These are phyloP conservation scores for Synergus gifuensis DNA, from an alignment of 2,888 invertebrate species.

Conservation along the genomic window DNA sequence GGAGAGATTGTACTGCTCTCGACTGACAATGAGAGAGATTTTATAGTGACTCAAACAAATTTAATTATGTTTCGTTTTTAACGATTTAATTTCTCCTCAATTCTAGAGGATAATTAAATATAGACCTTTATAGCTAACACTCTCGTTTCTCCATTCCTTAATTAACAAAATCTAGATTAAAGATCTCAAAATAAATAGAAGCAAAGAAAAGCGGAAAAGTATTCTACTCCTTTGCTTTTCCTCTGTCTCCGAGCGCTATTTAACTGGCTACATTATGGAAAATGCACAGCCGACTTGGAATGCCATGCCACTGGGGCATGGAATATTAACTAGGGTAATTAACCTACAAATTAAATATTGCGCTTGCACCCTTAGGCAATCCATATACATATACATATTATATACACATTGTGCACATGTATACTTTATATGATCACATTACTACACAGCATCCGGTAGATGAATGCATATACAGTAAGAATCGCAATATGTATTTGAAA, in stretches of 20 bases:
- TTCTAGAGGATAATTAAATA: constrained; percentile 1
- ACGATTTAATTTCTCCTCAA: constrained; percentile 1
- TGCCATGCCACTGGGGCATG: constrained; percentile 53
- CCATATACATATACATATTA: not conserved
- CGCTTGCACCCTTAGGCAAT: constrained; percentile 45
- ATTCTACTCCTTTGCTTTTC: not conserved
- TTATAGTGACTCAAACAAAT: too few species aligned
- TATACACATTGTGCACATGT: not conserved
- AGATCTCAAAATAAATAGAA: constrained; percentile 38
- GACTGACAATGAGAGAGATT: too few species aligned
- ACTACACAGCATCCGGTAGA: not conserved
- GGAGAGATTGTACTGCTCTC: too few species aligned
- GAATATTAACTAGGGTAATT: constrained; percentile 72
- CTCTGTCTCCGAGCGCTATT: constrained; percentile 54
- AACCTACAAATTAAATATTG: constrained; percentile 72
- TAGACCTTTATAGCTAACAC: not conserved
- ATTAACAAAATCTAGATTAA: constrained; percentile 28
- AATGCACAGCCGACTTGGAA: constrained; percentile 57
- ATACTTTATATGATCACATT: too few species aligned
- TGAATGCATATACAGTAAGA: not conserved
- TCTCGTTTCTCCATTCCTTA: not conserved
- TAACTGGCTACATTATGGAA: constrained; percentile 67
- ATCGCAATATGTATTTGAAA: not conserved
- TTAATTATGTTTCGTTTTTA: not conserved
- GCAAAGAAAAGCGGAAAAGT: not conserved